Base-by-base conservation (phyloP, 1,140 invertebrate genomes). In the Drosophila equinoxialis region DNA sequence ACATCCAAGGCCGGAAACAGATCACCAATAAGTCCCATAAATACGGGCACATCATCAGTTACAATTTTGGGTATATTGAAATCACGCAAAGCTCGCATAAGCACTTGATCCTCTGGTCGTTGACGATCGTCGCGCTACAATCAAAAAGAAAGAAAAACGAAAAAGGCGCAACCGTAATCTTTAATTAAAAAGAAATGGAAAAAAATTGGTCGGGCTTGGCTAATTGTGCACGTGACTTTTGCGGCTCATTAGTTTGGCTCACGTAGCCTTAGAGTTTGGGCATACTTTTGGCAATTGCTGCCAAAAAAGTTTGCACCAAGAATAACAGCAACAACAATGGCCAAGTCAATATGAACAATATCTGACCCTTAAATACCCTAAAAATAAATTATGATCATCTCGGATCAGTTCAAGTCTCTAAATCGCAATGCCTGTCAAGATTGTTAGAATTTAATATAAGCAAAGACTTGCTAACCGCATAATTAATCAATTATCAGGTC, bases 41-140 rank as follows among this genome's bases (percentile, higher is more conserved):
- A 98, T 1, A 98, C 95, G 0, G 96, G 95, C 65, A 96, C 94
- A 91, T 98, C 97, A 90, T 98, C 97, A 0, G 97, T 96, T 6
- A 98, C 95, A 74, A 98, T 98, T 93, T 98, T 98, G 0, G 97
- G 97, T 61, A 97, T 96, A 86, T 98, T 98, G 92, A 98, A 98
- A 93, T 98, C 97, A 93, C 97, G 92, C 61, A 98, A 91, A 6
- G 97, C 97, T 92, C 97, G 93, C 96, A 96, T 96, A 4, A 96
- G 83, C 13, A 96, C 96, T 93, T 96, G 95, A 92, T 97, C 95
- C 93, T 96, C 95, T 1, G 95, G 95, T 65, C 95, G 92, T 42
- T 93, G 87, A 54, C 94, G 93, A 91, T 96, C 96, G 48, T 95
- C 94, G 83, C 96, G 92, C 93, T 94, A 65, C 10, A 35, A 13